Conservation (phyloP, 2,888 invertebrate species). For the Plebejus melissa region DNA sequence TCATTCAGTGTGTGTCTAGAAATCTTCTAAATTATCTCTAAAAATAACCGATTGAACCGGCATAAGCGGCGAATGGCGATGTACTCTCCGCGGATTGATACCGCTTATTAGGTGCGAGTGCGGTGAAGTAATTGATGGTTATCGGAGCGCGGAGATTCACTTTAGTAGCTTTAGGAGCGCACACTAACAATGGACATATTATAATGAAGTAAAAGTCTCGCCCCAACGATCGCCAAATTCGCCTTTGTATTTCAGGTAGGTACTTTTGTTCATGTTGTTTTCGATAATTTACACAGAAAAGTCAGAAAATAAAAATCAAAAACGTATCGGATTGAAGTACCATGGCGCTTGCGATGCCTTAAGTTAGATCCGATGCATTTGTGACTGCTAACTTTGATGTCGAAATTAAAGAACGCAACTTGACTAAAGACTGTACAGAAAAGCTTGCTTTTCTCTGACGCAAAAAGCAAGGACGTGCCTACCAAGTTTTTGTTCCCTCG, state of each 20-base stretch:
- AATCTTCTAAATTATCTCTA: too few relatives aligned
- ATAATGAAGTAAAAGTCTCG: conserved; percentile 26
- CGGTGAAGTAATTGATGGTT: conserved; percentile 25
- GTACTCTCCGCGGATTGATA: conserved; percentile 3
- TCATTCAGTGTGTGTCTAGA: too few relatives aligned
- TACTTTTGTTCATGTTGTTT: not conserved
- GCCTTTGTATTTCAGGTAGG: not conserved
- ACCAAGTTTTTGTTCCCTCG: too few relatives aligned
- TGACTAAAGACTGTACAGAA: too few relatives aligned
- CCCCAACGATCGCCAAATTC: not conserved
- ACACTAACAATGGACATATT: not conserved
- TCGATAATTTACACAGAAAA: not conserved
- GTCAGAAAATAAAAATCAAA: too few relatives aligned
- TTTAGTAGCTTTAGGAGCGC: conserved; percentile 25
- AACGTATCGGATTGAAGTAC: too few relatives aligned
- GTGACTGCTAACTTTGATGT: too few relatives aligned
- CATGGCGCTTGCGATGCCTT: too few relatives aligned
- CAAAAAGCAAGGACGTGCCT: too few relatives aligned
- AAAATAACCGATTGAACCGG: too few relatives aligned
- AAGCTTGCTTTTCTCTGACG: not conserved
- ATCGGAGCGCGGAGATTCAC: conserved; percentile 27
- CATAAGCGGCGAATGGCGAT: not conserved
- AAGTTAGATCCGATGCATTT: too few relatives aligned
- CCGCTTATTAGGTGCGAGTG: conserved; percentile 4
- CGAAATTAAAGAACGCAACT: too few relatives aligned